phyloP scores from a whole-genome alignment of 2,113 vertebrate species.

The Odontophorus gujanensis region DNA sequence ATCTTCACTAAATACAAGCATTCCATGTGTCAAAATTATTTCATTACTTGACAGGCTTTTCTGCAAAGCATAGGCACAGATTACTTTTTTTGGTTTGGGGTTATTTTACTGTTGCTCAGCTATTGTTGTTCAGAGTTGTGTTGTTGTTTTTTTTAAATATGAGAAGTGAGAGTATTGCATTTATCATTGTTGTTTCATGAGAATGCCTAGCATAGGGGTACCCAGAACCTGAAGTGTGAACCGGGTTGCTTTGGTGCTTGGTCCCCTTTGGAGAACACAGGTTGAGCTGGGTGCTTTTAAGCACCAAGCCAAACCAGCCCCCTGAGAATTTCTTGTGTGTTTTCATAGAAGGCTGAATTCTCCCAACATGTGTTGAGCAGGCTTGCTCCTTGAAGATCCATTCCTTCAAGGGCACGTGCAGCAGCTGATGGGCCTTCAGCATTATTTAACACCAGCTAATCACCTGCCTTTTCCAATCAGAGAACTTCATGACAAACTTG shows the following conservation, averaged over 20 bases:
- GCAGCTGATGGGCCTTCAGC: neutral
- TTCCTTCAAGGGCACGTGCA: neutral
- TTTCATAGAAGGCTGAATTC: rapidly evolving
- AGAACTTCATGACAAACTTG: neutral
- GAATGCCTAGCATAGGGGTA: neutral
- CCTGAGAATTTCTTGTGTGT: neutral
- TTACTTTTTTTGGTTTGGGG: neutral
- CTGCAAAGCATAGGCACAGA: neutral
- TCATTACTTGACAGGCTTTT: neutral
- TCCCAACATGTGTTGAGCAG: rapidly evolving
- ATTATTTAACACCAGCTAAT: neutral
- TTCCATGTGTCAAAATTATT: rapidly evolving
- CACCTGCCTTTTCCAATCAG: neutral
- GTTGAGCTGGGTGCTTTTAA: neutral
- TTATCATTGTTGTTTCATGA: neutral
- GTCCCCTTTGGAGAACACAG: rapidly evolving
- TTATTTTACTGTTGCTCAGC: too few relatives aligned
- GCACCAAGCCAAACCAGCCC: neutral
- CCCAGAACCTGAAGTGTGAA: neutral
- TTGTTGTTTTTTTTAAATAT: too few relatives aligned
- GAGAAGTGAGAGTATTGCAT: neutral
- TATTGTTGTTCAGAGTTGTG: too few relatives aligned
- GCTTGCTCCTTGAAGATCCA: neutral
- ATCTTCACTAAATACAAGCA: neutral
- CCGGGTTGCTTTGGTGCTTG: neutral